Conservation (phyloP, 2,113 vertebrate genomes). For the Zosterops borbonicus region DNA sequence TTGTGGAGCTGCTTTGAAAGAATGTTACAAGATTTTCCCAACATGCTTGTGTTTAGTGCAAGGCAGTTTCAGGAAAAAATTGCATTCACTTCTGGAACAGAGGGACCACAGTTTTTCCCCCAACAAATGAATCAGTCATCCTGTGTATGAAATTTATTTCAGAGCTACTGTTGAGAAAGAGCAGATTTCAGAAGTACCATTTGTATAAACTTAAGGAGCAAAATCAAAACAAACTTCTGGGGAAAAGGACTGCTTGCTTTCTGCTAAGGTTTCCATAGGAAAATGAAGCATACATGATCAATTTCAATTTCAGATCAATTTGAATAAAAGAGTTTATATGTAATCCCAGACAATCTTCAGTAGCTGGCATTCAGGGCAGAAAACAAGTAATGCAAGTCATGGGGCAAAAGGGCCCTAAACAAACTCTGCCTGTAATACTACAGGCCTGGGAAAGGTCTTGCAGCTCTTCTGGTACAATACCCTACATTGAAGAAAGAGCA, state of each 20-base stretch:
- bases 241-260: background rate
- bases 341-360: background rate
- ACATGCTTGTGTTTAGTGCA: fast-evolving
- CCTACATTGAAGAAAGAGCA: background rate
- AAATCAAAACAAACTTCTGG: background rate
- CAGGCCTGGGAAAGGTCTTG: background rate
- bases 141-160: background rate
- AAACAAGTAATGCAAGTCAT: background rate
- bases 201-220: background rate
- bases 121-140: background rate
- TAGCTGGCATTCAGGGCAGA: background rate
- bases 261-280: background rate
- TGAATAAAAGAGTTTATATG: background rate
- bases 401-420: background rate
- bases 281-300: background rate
- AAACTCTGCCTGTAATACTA: background rate
- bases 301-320: background rate
- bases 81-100: background rate
- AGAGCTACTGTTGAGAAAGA: background rate
- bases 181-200: background rate
- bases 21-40: background rate
- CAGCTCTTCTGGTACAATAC: background rate
- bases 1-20: background rate
- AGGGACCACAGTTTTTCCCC: background rate
- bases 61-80: background rate